These are phyloP conservation scores for Drepanosiphum platanoidis DNA, from an alignment of 2,888 invertebrate genomes.

Conservation along the genomic window DNA sequence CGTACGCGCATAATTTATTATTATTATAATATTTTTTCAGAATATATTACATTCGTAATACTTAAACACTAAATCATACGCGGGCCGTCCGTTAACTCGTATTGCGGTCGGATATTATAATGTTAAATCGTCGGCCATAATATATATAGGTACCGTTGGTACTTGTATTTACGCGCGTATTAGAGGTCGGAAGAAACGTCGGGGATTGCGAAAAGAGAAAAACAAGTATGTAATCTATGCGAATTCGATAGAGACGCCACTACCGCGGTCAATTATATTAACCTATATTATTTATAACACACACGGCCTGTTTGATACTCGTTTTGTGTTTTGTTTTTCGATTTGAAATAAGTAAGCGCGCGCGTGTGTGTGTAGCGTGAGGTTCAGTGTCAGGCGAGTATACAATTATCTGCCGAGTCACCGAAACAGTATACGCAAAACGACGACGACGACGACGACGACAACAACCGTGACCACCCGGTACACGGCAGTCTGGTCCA, in stretches of 20 bases:
- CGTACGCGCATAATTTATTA: too few relatives aligned
- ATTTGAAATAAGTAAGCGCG: not conserved
- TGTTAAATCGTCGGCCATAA: not conserved
- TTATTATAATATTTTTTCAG: too few relatives aligned
- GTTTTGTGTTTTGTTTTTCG: not conserved
- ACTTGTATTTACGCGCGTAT: not conserved
- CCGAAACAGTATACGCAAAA: not conserved
- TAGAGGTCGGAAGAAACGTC: not conserved
- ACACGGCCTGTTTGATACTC: not conserved
- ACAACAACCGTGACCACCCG: conserved; percentile 49
- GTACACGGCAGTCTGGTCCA: conserved; percentile 42
- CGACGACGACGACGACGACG: conserved; percentile 21
- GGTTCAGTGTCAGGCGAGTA: not conserved
- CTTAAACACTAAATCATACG: not conserved
- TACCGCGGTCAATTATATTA: not conserved
- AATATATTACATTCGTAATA: not conserved
- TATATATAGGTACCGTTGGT: not conserved
- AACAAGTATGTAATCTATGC: not conserved
- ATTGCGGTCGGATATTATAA: not conserved
- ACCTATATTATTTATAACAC: not conserved
- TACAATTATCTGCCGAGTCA: conserved; percentile 34
- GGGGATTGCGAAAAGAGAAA: not conserved
- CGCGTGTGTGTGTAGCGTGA: not conserved
- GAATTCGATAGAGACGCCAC: not conserved
- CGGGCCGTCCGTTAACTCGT: not conserved